Base-by-base conservation (phyloP, 2,888 invertebrate genomes). In the Fragum sueziense region DNA sequence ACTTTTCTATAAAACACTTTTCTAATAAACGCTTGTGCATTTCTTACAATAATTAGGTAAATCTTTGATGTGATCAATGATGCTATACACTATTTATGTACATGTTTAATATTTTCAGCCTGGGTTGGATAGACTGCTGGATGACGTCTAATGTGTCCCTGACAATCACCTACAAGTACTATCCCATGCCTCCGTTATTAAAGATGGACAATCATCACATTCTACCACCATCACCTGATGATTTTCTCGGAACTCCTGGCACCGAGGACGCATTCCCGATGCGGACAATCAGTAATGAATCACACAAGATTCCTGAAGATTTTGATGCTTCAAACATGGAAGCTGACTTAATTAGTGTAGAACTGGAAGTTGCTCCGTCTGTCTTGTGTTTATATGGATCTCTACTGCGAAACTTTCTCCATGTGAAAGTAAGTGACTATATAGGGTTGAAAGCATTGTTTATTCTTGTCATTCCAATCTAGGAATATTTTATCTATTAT, bases 111-210 rank as follows among this genome's bases (percentile, higher is more conserved):
- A 29, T 20, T 75, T 86, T 7, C 88, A 93, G 93, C 84, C 92
- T 92, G 80, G 98, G 98, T 1, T 99, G 99, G 99, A 95, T 98
- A 0, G 98, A 98, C 92, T 98, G 98, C 91, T 98, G 98, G 98
- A 97, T 97, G 65, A 97, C 98, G 7, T 98, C 98, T 0, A 98
- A 98, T 82, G 97, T 98, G 6, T 97, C 98, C 0, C 94, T 99
- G 27, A 97, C 97, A 87, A 97, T 99, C 70, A 95, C 96, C 82
- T 99, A 98, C 93, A 95, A 95, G 27, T 99, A 98, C 93, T 98
- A 99, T 93, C 98, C 98, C 0, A 96, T 97, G 91, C 97, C 98
- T 2, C 96, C 97, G 0, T 93, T 97, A 57, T 97, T 97, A 0
- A 97, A 97, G 0, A 95, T 96, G 85, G 97, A 97, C 0, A 97